phyloP scores from a whole-genome alignment of 2,113 vertebrate genomes.

The Benthochromis sp. region DNA sequence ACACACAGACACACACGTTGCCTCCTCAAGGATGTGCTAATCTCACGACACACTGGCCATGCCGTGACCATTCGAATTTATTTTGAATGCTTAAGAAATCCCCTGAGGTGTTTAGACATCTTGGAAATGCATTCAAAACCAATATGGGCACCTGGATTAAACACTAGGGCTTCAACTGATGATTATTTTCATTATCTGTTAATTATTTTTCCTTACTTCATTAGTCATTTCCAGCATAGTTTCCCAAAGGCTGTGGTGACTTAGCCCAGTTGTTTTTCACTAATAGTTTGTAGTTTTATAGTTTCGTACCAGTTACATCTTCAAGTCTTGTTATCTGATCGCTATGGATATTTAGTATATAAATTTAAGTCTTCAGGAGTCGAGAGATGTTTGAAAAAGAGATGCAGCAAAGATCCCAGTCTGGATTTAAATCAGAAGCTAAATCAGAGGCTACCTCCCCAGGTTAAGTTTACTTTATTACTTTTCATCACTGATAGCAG shows the following conservation, averaged over 20 bases:
- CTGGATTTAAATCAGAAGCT: not conserved
- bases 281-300: not conserved
- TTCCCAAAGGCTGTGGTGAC: not conserved
- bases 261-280: not conserved
- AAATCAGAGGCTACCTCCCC: not conserved
- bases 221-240: not conserved
- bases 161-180: not conserved
- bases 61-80: not conserved
- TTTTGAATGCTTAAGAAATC: not conserved
- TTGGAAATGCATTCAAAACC: not conserved
- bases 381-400: not conserved
- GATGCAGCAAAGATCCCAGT: not conserved
- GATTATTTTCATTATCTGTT: not conserved
- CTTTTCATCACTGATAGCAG: not conserved
- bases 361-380: not conserved
- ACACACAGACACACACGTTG: not conserved
- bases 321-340: not conserved
- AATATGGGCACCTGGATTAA: not conserved
- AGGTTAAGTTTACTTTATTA: not conserved
- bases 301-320: not conserved
- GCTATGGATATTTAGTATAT: not conserved
- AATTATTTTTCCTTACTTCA: not conserved
- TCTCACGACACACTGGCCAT: conserved; percentile 37
- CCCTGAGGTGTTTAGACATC: not conserved
- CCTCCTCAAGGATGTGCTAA: conserved; percentile 2